Evolutionary conservation across 2,888 invertebrate species (phyloP).

Genomic region (Thereva unica): DNA sequence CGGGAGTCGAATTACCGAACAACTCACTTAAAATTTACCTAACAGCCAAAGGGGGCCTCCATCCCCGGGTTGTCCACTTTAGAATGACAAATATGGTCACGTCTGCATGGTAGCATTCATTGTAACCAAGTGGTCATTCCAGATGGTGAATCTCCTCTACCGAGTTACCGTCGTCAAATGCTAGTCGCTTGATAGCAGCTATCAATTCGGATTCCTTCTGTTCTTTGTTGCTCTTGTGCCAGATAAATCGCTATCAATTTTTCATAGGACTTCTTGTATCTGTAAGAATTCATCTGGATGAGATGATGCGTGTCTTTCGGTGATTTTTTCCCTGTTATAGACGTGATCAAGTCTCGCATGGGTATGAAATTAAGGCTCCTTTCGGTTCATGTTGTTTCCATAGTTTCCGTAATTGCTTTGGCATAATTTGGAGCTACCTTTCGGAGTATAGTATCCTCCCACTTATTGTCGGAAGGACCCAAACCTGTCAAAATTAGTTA

Average conservation of each 20-base stretch:
- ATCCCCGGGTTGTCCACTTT: conserved; percentile 19
- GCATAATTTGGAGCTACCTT: conserved; percentile 21
- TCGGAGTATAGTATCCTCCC: conserved; percentile 13
- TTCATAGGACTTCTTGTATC: conserved; percentile 20
- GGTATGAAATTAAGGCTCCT: too few relatives aligned
- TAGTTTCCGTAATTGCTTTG: neutral
- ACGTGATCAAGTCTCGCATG: too few relatives aligned
- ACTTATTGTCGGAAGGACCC: neutral
- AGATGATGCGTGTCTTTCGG: too few relatives aligned
- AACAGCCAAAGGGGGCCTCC: neutral
- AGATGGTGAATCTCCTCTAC: conserved; percentile 3
- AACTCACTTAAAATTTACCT: conserved; percentile 2
- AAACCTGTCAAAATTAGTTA: conserved; percentile 9
- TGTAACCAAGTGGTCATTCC: conserved; percentile 20
- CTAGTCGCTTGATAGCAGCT: conserved; percentile 9
- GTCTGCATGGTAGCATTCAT: conserved; percentile 13
- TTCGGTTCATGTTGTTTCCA: too few relatives aligned
- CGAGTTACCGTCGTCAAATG: conserved; percentile 6
- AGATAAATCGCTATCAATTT: conserved; percentile 28
- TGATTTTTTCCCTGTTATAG: too few relatives aligned
- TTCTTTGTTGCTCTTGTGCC: conserved; percentile 3
- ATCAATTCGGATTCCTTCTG: conserved; percentile 14
- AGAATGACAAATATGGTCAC: conserved; percentile 26
- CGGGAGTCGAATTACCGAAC: conserved; percentile 23
- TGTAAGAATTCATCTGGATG: neutral